Conservation (phyloP, 1,140 invertebrate genomes). For the Formica exsecta region DNA sequence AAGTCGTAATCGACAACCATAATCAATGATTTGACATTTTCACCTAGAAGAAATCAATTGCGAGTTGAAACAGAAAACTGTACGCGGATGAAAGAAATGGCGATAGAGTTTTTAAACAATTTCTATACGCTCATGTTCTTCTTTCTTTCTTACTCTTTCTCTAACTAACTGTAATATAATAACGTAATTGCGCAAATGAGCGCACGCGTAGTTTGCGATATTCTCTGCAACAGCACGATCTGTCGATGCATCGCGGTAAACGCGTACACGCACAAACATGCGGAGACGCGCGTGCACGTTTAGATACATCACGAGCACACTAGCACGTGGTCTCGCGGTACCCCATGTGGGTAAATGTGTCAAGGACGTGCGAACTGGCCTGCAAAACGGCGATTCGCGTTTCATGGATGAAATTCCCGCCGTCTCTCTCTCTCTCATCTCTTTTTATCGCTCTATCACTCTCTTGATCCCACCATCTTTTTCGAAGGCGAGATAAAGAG, state of each 20-base stretch:
- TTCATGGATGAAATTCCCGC: constrained; percentile 75
- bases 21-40: background rate
- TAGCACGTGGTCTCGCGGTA: constrained; percentile 72
- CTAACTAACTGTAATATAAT: constrained; percentile 8
- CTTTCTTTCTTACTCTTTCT: constrained; percentile 46
- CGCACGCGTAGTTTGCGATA: constrained; percentile 40
- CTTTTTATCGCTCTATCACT: background rate
- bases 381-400: constrained; percentile 81
- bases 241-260: constrained; percentile 22
- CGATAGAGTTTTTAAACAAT: background rate
- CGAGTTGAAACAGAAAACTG: background rate
- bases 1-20: constrained; percentile 19
- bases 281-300: constrained; percentile 33
- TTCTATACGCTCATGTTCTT: constrained; percentile 26
- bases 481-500: background rate
- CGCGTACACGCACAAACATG: background rate
- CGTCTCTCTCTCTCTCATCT: background rate
- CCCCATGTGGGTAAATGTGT: constrained; percentile 84
- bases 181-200: background rate
- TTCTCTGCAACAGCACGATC: constrained; percentile 1
- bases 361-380: constrained; percentile 86
- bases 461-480: background rate
- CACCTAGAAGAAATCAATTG: background rate
- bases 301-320: constrained; percentile 58
- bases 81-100: background rate